Conservation (phyloP, 2,113 vertebrate genomes). For the Leucoraja erinaceus region DNA sequence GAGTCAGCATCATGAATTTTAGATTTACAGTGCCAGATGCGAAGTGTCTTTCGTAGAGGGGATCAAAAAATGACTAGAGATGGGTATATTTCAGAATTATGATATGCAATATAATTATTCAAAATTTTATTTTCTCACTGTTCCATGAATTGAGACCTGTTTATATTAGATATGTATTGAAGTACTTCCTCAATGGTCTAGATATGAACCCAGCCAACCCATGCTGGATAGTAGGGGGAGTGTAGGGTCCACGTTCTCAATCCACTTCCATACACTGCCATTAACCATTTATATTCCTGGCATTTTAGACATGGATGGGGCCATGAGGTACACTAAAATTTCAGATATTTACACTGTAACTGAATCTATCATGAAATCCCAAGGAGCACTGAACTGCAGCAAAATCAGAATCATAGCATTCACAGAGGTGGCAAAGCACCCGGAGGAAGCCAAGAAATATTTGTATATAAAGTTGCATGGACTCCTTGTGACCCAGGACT, state of each 20-base stretch:
- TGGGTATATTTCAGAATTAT: background rate
- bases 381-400: background rate
- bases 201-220: background rate
- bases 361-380: background rate
- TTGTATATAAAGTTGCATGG: background rate
- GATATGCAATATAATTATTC: background rate
- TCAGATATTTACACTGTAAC: background rate
- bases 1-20: background rate
- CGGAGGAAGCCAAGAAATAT: background rate
- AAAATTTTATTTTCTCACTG: background rate
- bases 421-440: background rate
- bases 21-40: background rate
- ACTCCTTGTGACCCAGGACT: background rate
- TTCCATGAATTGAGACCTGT: background rate
- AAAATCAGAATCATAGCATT: background rate
- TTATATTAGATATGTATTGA: background rate
- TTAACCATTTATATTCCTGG: background rate
- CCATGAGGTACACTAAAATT: background rate
- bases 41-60: too few species aligned
- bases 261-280: background rate
- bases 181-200: background rate
- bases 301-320: background rate
- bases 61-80: background rate
- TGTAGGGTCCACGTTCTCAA: background rate
- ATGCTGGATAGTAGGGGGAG: background rate